Base-by-base conservation (phyloP, 2,888 invertebrate genomes). In the Lepidochrysops patricia region DNA sequence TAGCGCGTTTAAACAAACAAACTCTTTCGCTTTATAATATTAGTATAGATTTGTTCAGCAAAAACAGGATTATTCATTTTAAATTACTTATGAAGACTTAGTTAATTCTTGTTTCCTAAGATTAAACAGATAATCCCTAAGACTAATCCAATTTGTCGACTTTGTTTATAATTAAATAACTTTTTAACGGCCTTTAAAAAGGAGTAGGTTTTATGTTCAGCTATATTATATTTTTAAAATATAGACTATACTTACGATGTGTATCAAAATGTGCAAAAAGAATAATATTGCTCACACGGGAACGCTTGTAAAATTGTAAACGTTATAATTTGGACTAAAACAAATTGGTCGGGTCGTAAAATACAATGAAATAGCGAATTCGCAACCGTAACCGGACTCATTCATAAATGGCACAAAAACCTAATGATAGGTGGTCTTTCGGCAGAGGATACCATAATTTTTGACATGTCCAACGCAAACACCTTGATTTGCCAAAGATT, bases 361-460 rank as follows among this genome's bases (percentile, higher is more conserved):
- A 77, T 71, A 76, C 72, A 74, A 73, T 73, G 69, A 68, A 74
- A 70, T 68, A 67, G 66, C 67, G 67, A 74, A 79, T 75, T 79
- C 69, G 79, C 82, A 80, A 80, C 80, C 75, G 77, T 72, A 74
- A 72, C 74, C 70, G 72, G 70, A 66, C 71, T 68, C 82, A 83
- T 86, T 82, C 82, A 83, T 75, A 77, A 82, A 76, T 74, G 71
- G 72, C 71, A 73, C 76, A 83, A 83, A 85, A 84, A 82, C 74
- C 74, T 84, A 82, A 84, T 84, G 73, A 82, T 81, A 76, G 79
- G 77, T 77, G 77, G 76, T 74, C 72, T 61, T 57, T 76, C 74
- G 70, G 80, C 76, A 77, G 79, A 75, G 73, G 72, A 72, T 73
- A 72, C 77, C 72, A 80, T 80, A 77, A 76, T 81, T 82, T 82